A percentile compares a stretch with the other conserved stretches of the same genome.
Evolutionary conservation across 2,888 invertebrate species (phyloP).

Genomic region (Noctuana brunneofusca): DNA sequence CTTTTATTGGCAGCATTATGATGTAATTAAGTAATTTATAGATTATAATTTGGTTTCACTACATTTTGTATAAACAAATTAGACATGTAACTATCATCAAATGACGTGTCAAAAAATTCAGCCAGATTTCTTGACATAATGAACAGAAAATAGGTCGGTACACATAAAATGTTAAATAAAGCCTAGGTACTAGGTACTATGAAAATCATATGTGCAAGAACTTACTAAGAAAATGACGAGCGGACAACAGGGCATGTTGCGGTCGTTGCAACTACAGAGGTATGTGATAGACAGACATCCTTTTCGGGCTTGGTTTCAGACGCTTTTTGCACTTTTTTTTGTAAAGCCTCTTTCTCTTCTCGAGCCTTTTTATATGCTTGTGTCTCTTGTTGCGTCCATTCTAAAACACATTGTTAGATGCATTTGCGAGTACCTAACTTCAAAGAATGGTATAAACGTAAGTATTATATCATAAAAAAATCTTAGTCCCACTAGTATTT

Average conservation of each 20-base stretch:
- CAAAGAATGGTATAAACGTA: background rate
- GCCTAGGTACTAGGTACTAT: background rate
- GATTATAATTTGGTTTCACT: slow-evolving; percentile 1
- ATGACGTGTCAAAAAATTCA: background rate
- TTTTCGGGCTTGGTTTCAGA: slow-evolving; percentile 39
- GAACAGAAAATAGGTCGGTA: background rate
- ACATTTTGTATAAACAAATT: slow-evolving; percentile 21
- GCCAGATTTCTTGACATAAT: background rate
- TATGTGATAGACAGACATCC: slow-evolving; percentile 47
- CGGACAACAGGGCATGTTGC: slow-evolving; percentile 47
- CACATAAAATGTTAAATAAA: background rate
- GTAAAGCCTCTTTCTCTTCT: slow-evolving; percentile 57
- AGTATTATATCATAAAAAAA: too few species aligned
- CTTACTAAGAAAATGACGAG: slow-evolving; percentile 57
- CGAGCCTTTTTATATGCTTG: slow-evolving; percentile 66
- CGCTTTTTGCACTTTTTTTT: slow-evolving; percentile 48
- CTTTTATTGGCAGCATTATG: slow-evolving; percentile 66
- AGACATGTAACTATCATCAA: slow-evolving; percentile 8
- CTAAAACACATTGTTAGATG: slow-evolving; percentile 46
- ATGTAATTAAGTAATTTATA: background rate
- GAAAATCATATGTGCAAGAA: background rate
- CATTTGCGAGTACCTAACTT: background rate
- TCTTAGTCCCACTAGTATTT: too few species aligned
- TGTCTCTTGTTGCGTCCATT: slow-evolving; percentile 72
- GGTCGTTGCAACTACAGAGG: slow-evolving; percentile 55